Evolutionary conservation across 1,140 invertebrate species (phyloP).

Genomic region (Drosophila leontia): DNA sequence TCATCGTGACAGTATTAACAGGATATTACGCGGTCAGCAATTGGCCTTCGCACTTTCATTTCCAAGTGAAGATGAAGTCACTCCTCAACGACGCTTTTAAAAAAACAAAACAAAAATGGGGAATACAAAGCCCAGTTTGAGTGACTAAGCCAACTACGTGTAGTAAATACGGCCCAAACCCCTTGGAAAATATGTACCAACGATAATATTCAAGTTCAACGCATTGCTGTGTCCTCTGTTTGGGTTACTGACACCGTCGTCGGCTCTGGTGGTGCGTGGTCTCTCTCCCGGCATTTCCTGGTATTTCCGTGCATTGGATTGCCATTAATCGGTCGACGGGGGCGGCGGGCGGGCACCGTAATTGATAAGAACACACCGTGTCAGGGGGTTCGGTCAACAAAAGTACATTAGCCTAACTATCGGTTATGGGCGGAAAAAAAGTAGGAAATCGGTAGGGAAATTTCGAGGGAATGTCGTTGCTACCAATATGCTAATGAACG

Average conservation of each 20-base stretch:
- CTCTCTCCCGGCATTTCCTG: constrained; percentile 35
- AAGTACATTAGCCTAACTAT: constrained; percentile 74
- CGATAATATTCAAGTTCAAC: constrained; percentile 74
- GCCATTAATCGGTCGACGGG: constrained; percentile 46
- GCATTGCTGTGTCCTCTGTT: constrained; percentile 60
- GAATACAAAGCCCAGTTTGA: constrained; percentile 27
- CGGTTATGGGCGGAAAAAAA: neutral
- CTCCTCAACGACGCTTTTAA: constrained; percentile 41
- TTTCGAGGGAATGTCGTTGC: constrained; percentile 27
- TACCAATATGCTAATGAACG: constrained; percentile 77
- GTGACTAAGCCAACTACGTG: constrained; percentile 67
- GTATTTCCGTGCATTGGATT: constrained; percentile 39
- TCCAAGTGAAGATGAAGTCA: constrained; percentile 75
- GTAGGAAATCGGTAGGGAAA: constrained; percentile 1
- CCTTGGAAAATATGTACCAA: constrained; percentile 34
- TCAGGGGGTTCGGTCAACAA: constrained; percentile 34
- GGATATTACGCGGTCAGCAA: constrained; percentile 38
- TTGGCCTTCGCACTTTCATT: constrained; percentile 59
- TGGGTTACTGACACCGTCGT: constrained; percentile 70
- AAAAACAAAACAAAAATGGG: constrained; percentile 6
- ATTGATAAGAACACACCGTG: constrained; percentile 71
- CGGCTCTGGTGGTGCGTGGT: constrained; percentile 23
- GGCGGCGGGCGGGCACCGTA: constrained; percentile 22
- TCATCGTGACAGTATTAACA: constrained; percentile 20
- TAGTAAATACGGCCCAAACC: constrained; percentile 22